Evolutionary conservation across 2,888 invertebrate species (phyloP), one percentile per base, ranked within the genome.

Genomic region (Aplocera efformata): DNA sequence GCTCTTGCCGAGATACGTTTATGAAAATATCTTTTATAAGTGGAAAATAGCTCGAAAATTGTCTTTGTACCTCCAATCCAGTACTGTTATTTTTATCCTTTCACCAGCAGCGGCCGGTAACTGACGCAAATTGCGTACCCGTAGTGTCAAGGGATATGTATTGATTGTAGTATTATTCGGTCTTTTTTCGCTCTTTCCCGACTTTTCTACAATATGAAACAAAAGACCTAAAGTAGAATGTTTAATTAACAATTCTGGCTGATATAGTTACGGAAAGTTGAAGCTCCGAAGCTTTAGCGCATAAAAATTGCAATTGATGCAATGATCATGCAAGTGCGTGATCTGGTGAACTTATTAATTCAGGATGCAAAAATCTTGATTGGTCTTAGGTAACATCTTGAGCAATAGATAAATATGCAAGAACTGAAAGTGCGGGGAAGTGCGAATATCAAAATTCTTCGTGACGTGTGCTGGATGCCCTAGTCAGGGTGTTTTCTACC

Each of bases 381-480:
- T n/a, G n/a, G n/a, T n/a, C n/a, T n/a, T n/a, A n/a, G n/a, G n/a
- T n/a, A n/a, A n/a, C n/a, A n/a, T n/a, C n/a, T n/a, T n/a, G n/a
- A n/a, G n/a, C n/a, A n/a, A n/a, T n/a, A n/a, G n/a, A n/a, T n/a
- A n/a, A n/a, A n/a, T n/a, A 17, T 3, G 13, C 13, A 17, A 28
- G 21, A 7, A 24, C 7, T 31, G 29, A 29, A 7, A 24, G 7
- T 31, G 29, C 25, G 23, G 37, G 30, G 28, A 39, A 13, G 30
- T 56, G 60, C 50, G 50, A 49, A 56, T 41, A 53, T 66, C 68
- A 41, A 62, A 64, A 71, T 69, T 68, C 54, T 68, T 67, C 54
- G 75, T 78, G 72, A 71, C 65, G 82, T 78, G 80, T 81, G 83
- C 63, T 80, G 77, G 80, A 62, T 65, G 42, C 50, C 74, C 65